Conservation (phyloP, 2,888 invertebrate species). For the Tanytarsus gracilentus region DNA sequence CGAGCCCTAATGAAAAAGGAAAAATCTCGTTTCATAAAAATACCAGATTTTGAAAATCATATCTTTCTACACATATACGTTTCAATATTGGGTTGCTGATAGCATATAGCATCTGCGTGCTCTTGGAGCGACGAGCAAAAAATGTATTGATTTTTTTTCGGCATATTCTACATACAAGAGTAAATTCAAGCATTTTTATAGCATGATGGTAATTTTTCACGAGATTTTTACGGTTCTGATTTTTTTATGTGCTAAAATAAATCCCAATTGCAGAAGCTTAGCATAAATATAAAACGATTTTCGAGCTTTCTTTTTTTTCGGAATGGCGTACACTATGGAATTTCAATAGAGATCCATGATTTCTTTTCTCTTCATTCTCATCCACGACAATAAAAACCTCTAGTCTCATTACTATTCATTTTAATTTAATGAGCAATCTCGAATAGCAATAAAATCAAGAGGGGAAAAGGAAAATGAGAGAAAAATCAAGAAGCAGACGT, state of each 20-base stretch:
- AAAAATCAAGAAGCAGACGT: too few relatives aligned
- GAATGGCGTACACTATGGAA: slow-evolving; percentile 13
- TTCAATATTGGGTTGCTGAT: too few relatives aligned
- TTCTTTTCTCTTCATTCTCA: background rate
- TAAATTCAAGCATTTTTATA: slow-evolving; percentile 16
- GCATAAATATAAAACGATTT: slow-evolving; percentile 13
- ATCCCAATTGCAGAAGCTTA: background rate
- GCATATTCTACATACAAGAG: background rate
- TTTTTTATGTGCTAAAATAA: slow-evolving; percentile 7
- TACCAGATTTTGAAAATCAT: too few relatives aligned
- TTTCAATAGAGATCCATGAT: slow-evolving; percentile 10
- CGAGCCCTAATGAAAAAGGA: too few relatives aligned
- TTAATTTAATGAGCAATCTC: slow-evolving; percentile 8
- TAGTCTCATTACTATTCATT: slow-evolving; percentile 10
- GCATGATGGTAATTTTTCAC: slow-evolving; percentile 23
- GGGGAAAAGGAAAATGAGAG: too few relatives aligned
- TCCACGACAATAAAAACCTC: slow-evolving; percentile 4
- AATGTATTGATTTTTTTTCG: slow-evolving; percentile 10
- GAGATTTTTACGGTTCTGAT: slow-evolving; percentile 23
- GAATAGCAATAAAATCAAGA: too few relatives aligned
- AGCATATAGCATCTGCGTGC: slow-evolving; percentile 6
- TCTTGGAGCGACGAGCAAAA: background rate
- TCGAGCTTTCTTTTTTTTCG: too few relatives aligned
- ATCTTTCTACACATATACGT: too few relatives aligned
- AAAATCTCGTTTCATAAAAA: too few relatives aligned